Percentiles rank a stretch among this genome's conserved stretches.
Evolutionary conservation across 2,888 invertebrate genomes (phyloP).

Genomic region (Eumerus sabulonum): DNA sequence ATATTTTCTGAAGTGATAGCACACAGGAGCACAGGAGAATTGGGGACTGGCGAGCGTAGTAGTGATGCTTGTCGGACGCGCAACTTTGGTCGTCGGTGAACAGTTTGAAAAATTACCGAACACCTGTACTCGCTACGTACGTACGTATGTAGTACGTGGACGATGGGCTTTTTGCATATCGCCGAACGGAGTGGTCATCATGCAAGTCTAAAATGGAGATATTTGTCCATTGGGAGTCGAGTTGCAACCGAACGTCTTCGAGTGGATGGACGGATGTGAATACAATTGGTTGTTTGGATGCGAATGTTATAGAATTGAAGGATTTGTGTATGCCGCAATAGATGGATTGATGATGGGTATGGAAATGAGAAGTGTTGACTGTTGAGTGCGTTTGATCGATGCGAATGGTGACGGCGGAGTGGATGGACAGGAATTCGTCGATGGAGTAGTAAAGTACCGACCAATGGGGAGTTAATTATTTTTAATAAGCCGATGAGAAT

Average conservation of each 20-base stretch:
- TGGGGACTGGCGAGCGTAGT: constrained; percentile 1
- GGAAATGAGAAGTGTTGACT: constrained; percentile 7
- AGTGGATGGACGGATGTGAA: constrained; percentile 27
- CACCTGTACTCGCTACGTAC: constrained; percentile 64
- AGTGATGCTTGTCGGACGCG: background rate
- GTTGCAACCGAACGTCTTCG: constrained; percentile 16
- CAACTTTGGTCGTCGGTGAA: constrained; percentile 10
- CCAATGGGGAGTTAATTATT: constrained; percentile 68
- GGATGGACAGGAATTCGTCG: constrained; percentile 7
- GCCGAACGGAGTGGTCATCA: constrained; percentile 19
- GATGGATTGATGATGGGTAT: constrained; percentile 36
- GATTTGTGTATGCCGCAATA: constrained; percentile 42
- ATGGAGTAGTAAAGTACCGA: constrained; percentile 43
- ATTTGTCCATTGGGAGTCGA: constrained; percentile 64
- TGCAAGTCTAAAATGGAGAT: constrained; percentile 60
- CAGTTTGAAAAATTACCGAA: constrained; percentile 69
- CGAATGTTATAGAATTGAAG: constrained; percentile 38
- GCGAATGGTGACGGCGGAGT: constrained; percentile 30
- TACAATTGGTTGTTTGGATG: constrained; percentile 65
- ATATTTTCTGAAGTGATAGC: constrained; percentile 60
- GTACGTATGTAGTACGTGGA: constrained; percentile 45
- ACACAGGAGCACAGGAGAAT: constrained; percentile 2
- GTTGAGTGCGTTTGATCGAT: background rate
- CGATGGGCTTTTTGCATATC: constrained; percentile 41
- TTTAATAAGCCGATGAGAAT: constrained; percentile 66